phyloP scores from a whole-genome alignment of 1,140 invertebrate species.

The Coelopa frigida region DNA sequence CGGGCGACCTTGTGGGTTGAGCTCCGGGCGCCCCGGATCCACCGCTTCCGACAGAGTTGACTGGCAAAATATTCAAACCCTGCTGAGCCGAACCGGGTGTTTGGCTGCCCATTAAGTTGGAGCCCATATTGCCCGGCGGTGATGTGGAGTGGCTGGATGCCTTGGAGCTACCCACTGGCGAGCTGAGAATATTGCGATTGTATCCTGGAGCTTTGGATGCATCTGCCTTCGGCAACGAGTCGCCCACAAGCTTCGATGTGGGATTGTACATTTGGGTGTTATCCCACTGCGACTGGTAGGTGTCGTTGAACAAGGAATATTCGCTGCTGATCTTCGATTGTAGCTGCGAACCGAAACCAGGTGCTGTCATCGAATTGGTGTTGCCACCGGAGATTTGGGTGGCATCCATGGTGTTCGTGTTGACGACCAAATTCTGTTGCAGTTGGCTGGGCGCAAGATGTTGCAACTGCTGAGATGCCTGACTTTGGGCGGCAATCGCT shows the following conservation, averaged over 20 bases:
- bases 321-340: slow-evolving; percentile 48
- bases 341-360: slow-evolving; percentile 26
- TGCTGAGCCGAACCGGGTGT: neutral
- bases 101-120: neutral
- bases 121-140: slow-evolving; percentile 27
- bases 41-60: neutral
- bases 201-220: slow-evolving; percentile 77
- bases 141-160: slow-evolving; percentile 51
- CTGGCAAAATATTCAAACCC: slow-evolving; percentile 5
- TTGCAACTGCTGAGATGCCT: slow-evolving; percentile 1
- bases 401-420: slow-evolving; percentile 26
- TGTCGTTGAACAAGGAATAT: slow-evolving; percentile 74
- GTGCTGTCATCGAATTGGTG: slow-evolving; percentile 1
- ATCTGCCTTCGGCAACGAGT: slow-evolving; percentile 58
- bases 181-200: slow-evolving; percentile 60
- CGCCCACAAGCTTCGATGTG: slow-evolving; percentile 48
- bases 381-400: slow-evolving; percentile 15
- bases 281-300: slow-evolving; percentile 55
- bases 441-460: neutral
- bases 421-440: slow-evolving; percentile 30
- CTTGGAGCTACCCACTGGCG: slow-evolving; percentile 59
- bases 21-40: slow-evolving; percentile 1
- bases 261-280: slow-evolving; percentile 34
- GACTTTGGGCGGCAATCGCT: neutral
- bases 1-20: slow-evolving; percentile 23